Base-by-base conservation (phyloP, 2,113 vertebrate species). In the Pithys albifrons region DNA sequence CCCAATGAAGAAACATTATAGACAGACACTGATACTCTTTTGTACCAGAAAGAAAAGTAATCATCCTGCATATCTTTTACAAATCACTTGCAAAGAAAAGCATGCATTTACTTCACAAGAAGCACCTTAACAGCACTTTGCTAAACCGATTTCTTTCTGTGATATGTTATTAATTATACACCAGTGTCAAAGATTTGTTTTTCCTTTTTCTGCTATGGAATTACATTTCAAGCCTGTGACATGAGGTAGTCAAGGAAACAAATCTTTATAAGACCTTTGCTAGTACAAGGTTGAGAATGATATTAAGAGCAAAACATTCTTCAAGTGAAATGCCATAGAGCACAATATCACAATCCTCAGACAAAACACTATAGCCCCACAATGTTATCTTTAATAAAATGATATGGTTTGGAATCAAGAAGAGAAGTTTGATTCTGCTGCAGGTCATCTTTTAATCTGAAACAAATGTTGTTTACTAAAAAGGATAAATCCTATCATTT, bases 191-290 rank as follows among this genome's bases (percentile, higher is more conserved):
- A 10, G 64, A 14, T 55, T 55, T 87, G n/a, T 70, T 81, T 91
- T 49, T 19, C 14, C 37, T 76, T 58, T 58, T 62, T 70, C 46
- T 66, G 23, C n/a, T 79, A 27, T 55, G 59, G 93, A 94, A 86
- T 90, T 93, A 39, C 6, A 35, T 75, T 94, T 93, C 76, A 84
- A 88, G 31, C 39, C 19, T 70, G 25, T 62, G 71, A 62, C 78
- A 84, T 22, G 9, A 37, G 9, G 92, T 86, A 93, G 85, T 75
- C 88, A 93, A 88, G 75, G 92, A 94, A 90, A 95, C 88, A 92
- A 95, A 88, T 88, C 64, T 95, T 95, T 92, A 7, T 48, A 49
- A 71, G 72, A 67, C 79, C 76, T 96, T 78, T 88, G 18, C n/a
- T 74, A 86, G 72, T 65, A 69, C 28, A 86, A 77, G 25, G 67